phyloP scores from a whole-genome alignment of 2,797 vertebrate genomes.

The Lithobates pipiens region DNA sequence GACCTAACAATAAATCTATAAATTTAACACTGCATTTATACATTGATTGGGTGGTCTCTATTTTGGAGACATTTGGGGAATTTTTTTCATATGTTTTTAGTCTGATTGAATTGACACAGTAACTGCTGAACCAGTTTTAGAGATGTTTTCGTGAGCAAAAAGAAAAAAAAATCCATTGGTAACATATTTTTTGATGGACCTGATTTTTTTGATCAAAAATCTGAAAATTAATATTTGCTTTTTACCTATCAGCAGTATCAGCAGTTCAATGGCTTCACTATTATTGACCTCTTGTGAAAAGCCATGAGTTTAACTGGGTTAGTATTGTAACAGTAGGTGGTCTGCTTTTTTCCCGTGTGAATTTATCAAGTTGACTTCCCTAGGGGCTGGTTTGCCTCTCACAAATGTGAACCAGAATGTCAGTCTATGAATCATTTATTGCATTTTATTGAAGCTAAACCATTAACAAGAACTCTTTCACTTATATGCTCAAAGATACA shows the following conservation, averaged over 20 bases:
- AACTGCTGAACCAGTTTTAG: no score
- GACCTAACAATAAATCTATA: no score
- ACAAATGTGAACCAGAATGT: conserved; percentile 3
- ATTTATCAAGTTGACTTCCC: conserved; percentile 9
- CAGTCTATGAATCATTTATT: conserved; percentile 24
- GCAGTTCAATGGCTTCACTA: not conserved
- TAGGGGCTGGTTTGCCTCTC: not conserved
- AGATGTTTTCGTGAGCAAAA: no score
- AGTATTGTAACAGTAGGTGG: conserved; percentile 8
- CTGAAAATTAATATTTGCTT: not conserved
- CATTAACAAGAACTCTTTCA: not conserved
- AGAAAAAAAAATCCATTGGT: no score
- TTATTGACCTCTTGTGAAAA: conserved; percentile 1
- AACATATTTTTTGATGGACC: no score
- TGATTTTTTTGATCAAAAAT: no score
- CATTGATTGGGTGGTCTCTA: no score
- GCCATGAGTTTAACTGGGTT: not conserved
- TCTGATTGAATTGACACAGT: no score
- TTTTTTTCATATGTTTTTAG: no score
- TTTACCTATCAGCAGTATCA: not conserved
- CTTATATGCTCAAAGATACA: not conserved
- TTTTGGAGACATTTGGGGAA: no score
- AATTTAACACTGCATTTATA: no score
- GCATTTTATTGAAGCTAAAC: conserved; percentile 6
- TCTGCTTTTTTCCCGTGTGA: not conserved